Evolutionary conservation across 1,140 invertebrate genomes (phyloP).

Genomic region (Atta cephalotes): DNA sequence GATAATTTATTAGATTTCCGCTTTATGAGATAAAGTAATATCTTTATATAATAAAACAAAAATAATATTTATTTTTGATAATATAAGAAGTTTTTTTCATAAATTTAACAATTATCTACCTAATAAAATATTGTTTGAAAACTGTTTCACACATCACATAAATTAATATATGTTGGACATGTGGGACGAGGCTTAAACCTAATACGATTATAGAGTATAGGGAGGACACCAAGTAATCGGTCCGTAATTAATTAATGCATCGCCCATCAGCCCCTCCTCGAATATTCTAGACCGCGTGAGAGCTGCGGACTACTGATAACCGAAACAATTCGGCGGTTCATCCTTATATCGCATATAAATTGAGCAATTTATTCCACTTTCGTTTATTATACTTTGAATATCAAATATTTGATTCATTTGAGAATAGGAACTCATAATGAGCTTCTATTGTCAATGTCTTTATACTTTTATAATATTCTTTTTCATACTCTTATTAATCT

Average conservation of each 20-base stretch:
- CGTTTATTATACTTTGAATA: slow-evolving; percentile 1
- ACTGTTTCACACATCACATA: not conserved
- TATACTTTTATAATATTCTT: not conserved
- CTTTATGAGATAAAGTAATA: not conserved
- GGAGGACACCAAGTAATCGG: slow-evolving; percentile 65
- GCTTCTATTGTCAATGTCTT: not conserved
- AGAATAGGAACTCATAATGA: slow-evolving; percentile 26
- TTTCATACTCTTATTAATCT: not conserved
- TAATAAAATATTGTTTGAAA: not conserved
- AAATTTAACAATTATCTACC: not conserved
- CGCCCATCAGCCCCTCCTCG: slow-evolving; percentile 64
- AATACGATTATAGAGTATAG: slow-evolving; percentile 52
- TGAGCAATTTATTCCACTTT: slow-evolving; percentile 17
- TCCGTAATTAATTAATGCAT: slow-evolving; percentile 74
- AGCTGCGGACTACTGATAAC: slow-evolving; percentile 76
- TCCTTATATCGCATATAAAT: slow-evolving; percentile 47
- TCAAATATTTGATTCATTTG: slow-evolving; percentile 51
- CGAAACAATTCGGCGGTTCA: slow-evolving; percentile 69
- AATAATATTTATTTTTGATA: not conserved
- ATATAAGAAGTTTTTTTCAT: not conserved
- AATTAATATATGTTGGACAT: slow-evolving; percentile 28
- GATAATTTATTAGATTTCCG: not conserved
- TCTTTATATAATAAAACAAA: not conserved
- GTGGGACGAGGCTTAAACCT: slow-evolving; percentile 22
- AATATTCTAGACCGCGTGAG: slow-evolving; percentile 65